Conservation (phyloP, 2,888 invertebrate species). For the Sinohyriopsis cumingii region DNA sequence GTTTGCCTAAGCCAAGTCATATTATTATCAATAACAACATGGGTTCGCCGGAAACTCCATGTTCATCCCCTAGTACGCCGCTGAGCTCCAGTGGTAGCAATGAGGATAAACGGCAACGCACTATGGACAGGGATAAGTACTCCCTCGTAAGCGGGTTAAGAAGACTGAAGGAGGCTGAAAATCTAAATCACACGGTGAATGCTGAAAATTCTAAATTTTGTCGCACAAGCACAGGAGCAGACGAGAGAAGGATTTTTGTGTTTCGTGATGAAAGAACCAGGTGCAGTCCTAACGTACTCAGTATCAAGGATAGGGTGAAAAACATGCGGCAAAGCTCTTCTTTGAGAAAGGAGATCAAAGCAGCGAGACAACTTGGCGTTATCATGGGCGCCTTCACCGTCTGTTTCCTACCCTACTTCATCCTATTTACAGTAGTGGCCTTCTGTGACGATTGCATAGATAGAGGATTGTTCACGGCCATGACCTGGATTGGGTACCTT, state of each 20-base stretch:
- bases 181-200: slow-evolving; percentile 49
- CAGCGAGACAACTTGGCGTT: slow-evolving; percentile 77
- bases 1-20: slow-evolving; percentile 16
- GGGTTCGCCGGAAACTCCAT: slow-evolving; percentile 25
- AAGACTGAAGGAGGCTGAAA: slow-evolving; percentile 47
- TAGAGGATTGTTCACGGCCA: slow-evolving; percentile 71
- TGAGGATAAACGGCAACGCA: slow-evolving; percentile 35
- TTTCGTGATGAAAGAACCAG: slow-evolving; percentile 48
- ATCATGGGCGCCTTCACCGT: slow-evolving; percentile 77
- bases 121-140: slow-evolving; percentile 39
- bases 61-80: slow-evolving; percentile 36
- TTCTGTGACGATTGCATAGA: slow-evolving; percentile 74
- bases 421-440: slow-evolving; percentile 76
- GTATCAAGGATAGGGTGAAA: slow-evolving; percentile 52
- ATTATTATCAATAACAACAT: slow-evolving; percentile 18
- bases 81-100: slow-evolving; percentile 35
- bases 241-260: slow-evolving; percentile 34
- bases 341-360: slow-evolving; percentile 72
- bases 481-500: slow-evolving; percentile 75
- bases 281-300: slow-evolving; percentile 42
- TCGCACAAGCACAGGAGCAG: slow-evolving; percentile 15
- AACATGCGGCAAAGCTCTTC: slow-evolving; percentile 62
- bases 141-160: slow-evolving; percentile 48
- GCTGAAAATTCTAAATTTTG: slow-evolving; percentile 26
- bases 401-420: slow-evolving; percentile 78